Conservation (phyloP, 2,113 vertebrate species). For the Oncorhynchus mykiss region DNA sequence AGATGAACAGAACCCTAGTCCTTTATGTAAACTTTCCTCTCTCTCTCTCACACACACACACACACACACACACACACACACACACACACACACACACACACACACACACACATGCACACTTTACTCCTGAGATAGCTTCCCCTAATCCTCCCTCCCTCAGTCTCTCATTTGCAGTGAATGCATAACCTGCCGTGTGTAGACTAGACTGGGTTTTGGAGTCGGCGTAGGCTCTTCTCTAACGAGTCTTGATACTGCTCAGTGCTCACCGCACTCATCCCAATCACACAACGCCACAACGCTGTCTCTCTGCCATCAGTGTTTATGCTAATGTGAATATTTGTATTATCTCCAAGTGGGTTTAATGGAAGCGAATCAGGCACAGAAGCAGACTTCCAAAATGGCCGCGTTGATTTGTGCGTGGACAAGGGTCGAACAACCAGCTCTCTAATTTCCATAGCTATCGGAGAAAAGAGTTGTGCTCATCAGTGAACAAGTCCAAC, state of each 20-base stretch:
- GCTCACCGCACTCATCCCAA: conserved; percentile 23
- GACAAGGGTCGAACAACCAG: conserved; percentile 43
- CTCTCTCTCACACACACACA: conserved; percentile 1
- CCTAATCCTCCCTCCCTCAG: conserved; percentile 10
- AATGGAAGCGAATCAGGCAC: conserved; percentile 36
- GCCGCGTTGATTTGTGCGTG: conserved; percentile 43
- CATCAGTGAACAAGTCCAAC: not conserved
- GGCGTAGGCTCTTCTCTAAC: conserved; percentile 9
- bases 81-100: not conserved
- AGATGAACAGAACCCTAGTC: not conserved
- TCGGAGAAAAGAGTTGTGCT: not conserved
- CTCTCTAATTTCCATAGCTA: conserved; percentile 4
- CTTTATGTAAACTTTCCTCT: not conserved
- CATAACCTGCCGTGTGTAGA: conserved; percentile 15
- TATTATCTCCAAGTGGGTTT: conserved; percentile 46
- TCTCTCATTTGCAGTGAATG: conserved; percentile 33
- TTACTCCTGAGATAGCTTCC: conserved; percentile 18
- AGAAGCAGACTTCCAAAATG: conserved; percentile 2
- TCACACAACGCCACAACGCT: conserved; percentile 17
- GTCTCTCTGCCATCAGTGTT: conserved; percentile 26
- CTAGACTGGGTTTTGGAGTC: conserved; percentile 6
- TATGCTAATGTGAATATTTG: conserved; percentile 48
- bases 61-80: not conserved
- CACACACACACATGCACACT: not conserved
- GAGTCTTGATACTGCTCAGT: conserved; percentile 22